Conservation (phyloP, 2,113 vertebrate genomes). For the Pogonocichla stellata region DNA sequence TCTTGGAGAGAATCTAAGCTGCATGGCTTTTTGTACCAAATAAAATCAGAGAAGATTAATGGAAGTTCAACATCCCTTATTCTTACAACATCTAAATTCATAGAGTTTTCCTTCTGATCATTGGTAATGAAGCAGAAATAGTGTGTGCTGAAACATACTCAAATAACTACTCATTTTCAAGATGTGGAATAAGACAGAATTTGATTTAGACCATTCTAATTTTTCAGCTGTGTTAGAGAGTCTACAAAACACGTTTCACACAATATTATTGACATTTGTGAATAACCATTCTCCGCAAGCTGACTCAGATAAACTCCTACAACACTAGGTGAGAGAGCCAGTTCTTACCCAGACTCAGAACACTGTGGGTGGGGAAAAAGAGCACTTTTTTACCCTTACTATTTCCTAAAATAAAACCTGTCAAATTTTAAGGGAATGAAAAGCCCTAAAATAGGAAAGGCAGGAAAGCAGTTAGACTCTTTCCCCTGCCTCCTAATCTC, state of each 20-base stretch:
- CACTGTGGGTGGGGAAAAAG: constrained; percentile 37
- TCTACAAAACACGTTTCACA: not conserved
- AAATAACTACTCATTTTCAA: not conserved
- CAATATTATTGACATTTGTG: constrained; percentile 9
- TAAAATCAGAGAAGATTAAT: not conserved
- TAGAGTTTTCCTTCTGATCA: not conserved
- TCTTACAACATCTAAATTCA: not conserved
- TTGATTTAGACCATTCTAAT: not conserved
- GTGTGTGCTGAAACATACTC: not conserved
- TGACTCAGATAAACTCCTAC: constrained; percentile 64
- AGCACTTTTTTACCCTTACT: constrained; percentile 35
- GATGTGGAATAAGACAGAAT: not conserved
- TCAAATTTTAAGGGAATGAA: constrained; percentile 9
- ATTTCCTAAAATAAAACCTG: constrained; percentile 45
- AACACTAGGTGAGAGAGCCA: not conserved
- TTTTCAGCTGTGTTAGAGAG: not conserved
- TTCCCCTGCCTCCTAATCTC: not conserved
- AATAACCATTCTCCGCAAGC: constrained; percentile 29
- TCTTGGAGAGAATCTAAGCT: not conserved
- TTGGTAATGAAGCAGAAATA: not conserved
- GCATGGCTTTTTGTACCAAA: not conserved
- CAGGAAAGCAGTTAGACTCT: not conserved
- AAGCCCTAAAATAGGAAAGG: constrained; percentile 19
- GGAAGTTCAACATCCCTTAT: not conserved
- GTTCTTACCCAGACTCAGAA: constrained; percentile 46